Evolutionary conservation across 2,797 vertebrate genomes (phyloP).

Genomic region (Malacoraja senta): DNA sequence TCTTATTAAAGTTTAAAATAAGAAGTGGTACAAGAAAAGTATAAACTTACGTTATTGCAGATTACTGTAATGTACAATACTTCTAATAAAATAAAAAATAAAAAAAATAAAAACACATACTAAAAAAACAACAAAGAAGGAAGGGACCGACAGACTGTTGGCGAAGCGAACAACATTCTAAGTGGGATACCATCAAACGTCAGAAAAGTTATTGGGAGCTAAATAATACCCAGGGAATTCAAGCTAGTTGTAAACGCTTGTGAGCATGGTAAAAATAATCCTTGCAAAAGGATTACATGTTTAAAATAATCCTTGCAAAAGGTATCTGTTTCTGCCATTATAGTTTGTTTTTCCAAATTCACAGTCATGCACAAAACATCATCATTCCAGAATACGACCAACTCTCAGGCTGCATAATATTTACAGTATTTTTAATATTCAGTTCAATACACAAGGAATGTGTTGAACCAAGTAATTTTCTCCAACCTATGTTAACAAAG

Average conservation of each 20-base stretch:
- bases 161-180: background rate
- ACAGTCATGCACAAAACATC: background rate
- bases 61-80: too few species aligned
- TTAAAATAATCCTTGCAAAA: background rate
- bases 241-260: background rate
- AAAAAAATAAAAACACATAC: too few species aligned
- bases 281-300: background rate
- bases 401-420: background rate
- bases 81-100: too few species aligned
- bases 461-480: background rate
- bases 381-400: background rate
- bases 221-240: background rate
- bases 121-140: too few species aligned
- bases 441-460: background rate
- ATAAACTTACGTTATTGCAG: too few species aligned
- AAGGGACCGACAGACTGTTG: too few species aligned
- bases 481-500: background rate
- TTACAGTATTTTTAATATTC: background rate
- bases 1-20: too few species aligned
- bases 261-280: background rate
- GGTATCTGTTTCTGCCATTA: background rate
- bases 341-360: background rate
- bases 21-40: too few species aligned
- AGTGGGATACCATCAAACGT: background rate
- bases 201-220: background rate